phyloP scores from a whole-genome alignment of 2,113 vertebrate species.

The Neotoma lepida region DNA sequence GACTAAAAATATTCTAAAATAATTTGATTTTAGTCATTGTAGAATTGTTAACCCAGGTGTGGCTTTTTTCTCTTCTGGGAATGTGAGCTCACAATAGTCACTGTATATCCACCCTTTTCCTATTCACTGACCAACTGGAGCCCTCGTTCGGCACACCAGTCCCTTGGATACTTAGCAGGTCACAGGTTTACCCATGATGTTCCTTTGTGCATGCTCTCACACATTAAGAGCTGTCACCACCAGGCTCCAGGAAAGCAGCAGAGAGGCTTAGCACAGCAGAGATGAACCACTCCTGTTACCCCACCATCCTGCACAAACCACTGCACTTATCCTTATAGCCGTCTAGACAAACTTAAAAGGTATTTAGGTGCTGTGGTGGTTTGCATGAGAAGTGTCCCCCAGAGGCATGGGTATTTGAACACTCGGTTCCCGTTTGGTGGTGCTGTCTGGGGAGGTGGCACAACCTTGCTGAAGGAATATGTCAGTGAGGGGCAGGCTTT shows the following conservation, averaged over 20 bases:
- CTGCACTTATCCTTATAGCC: neutral
- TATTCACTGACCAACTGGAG: neutral
- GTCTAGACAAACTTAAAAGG: neutral
- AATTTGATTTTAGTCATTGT: neutral
- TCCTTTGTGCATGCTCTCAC: accelerated
- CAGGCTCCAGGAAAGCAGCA: neutral
- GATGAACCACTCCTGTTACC: neutral
- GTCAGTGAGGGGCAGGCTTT: neutral
- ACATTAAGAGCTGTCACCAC: too few relatives aligned
- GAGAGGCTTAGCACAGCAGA: neutral
- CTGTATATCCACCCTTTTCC: neutral
- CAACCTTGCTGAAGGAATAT: neutral
- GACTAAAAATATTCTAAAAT: neutral
- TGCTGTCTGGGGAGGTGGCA: neutral
- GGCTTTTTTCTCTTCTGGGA: neutral
- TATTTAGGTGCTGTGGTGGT: neutral
- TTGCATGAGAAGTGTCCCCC: neutral
- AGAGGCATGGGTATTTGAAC: neutral
- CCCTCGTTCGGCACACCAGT: neutral
- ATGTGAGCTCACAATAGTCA: neutral
- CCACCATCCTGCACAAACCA: neutral
- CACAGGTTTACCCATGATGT: neutral
- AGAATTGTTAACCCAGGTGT: neutral
- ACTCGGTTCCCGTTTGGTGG: too few relatives aligned
- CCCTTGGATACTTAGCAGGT: neutral